Evolutionary conservation across 1,140 invertebrate genomes (phyloP).

Genomic region (Drosophila mayri): DNA sequence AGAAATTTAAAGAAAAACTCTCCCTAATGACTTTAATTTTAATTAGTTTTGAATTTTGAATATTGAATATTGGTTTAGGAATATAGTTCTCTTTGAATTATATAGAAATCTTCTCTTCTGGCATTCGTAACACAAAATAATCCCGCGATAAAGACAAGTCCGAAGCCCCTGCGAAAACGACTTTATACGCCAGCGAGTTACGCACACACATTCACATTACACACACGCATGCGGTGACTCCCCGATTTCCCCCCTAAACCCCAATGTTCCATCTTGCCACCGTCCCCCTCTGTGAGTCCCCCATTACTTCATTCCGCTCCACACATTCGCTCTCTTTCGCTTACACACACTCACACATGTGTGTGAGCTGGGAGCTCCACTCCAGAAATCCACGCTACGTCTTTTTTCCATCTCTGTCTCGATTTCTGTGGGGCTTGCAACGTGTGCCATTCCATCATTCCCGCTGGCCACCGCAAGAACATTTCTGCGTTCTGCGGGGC

Average conservation of each 20-base stretch:
- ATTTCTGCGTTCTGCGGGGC: slow-evolving; percentile 56
- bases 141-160: slow-evolving; percentile 6
- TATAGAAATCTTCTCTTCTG: not conserved
- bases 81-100: not conserved
- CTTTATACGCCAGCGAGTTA: slow-evolving; percentile 6
- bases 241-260: slow-evolving; percentile 7
- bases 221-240: slow-evolving; percentile 13
- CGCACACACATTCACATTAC: not conserved
- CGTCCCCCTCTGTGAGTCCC: slow-evolving; percentile 1
- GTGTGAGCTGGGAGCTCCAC: slow-evolving; percentile 9
- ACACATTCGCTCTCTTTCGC: slow-evolving; percentile 19
- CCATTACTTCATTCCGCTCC: slow-evolving; percentile 34
- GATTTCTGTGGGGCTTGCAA: slow-evolving; percentile 26
- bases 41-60: no score
- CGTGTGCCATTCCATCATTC: slow-evolving; percentile 62
- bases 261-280: slow-evolving; percentile 2
- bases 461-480: slow-evolving; percentile 45
- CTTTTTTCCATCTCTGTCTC: slow-evolving; percentile 3
- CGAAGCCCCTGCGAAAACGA: slow-evolving; percentile 13
- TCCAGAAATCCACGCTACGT: slow-evolving; percentile 56
- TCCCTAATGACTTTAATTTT: no score
- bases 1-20: no score
- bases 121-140: not conserved
- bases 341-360: slow-evolving; percentile 9
- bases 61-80: not conserved